Percentiles rank a stretch among this genome's conserved stretches.
phyloP scores from a whole-genome alignment of 2,797 vertebrate species.

The Vultur gryphus region DNA sequence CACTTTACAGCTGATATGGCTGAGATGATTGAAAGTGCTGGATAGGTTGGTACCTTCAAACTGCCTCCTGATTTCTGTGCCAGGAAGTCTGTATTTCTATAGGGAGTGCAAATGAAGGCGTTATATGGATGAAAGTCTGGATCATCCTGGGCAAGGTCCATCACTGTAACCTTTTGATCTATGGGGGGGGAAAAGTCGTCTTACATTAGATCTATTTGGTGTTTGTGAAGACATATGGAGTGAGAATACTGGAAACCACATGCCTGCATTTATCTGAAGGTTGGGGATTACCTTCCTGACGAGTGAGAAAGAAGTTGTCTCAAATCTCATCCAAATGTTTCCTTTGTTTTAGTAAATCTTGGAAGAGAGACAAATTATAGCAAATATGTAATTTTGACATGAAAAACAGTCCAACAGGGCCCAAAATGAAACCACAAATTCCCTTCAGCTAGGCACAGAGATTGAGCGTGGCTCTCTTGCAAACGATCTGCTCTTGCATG shows the following conservation, averaged over 20 bases:
- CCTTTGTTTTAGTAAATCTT: constrained; percentile 61
- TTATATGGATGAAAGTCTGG: background rate
- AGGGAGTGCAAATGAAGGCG: constrained; percentile 10
- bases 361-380: constrained; percentile 39
- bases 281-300: constrained; percentile 49
- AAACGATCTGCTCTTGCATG: background rate
- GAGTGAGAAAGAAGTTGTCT: constrained; percentile 51
- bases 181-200: background rate
- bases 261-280: constrained; percentile 39
- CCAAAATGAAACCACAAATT: constrained; percentile 26
- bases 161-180: constrained; percentile 20
- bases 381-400: constrained; percentile 52
- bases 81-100: background rate
- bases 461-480: background rate
- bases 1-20: background rate
- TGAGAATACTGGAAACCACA: constrained; percentile 47
- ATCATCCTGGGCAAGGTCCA: constrained; percentile 4
- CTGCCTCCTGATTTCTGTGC: background rate
- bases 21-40: background rate
- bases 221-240: constrained; percentile 45
- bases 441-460: background rate
- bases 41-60: background rate
- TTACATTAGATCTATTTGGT: constrained; percentile 57
- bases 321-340: constrained; percentile 47
- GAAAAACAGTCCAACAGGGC: constrained; percentile 13